Evolutionary conservation across 2,113 vertebrate genomes (phyloP).

Genomic region (Pachyramphus minor): DNA sequence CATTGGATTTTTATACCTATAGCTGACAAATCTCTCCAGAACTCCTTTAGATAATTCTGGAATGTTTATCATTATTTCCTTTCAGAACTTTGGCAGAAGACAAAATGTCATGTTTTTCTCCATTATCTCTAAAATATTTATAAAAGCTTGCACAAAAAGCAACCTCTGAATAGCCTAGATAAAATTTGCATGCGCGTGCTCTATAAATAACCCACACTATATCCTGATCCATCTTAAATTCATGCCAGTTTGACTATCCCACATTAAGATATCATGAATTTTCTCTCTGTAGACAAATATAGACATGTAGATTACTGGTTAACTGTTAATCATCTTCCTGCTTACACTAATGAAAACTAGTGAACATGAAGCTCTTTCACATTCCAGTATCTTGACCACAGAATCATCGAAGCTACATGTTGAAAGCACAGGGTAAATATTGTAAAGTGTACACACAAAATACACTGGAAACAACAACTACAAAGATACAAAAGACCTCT

Average conservation of each 20-base stretch:
- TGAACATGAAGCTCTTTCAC: background rate
- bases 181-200: background rate
- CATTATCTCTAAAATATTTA: background rate
- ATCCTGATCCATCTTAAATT: background rate
- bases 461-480: background rate
- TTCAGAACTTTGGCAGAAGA: background rate
- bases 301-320: background rate
- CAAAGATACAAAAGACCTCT: background rate
- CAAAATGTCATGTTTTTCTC: background rate
- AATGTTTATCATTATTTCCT: background rate
- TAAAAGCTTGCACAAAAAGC: constrained; percentile 3
- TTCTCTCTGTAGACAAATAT: background rate
- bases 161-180: background rate
- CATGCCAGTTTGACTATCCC: background rate
- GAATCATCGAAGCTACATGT: background rate
- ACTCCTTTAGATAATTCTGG: background rate
- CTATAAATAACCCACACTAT: background rate
- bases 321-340: background rate
- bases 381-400: background rate
- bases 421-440: background rate
- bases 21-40: background rate
- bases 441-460: background rate
- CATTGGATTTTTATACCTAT: background rate
- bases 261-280: background rate
- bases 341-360: background rate